These are phyloP conservation scores for Apodemus agrarius DNA, from an alignment of 2,797 vertebrate species.

Conservation along the genomic window DNA sequence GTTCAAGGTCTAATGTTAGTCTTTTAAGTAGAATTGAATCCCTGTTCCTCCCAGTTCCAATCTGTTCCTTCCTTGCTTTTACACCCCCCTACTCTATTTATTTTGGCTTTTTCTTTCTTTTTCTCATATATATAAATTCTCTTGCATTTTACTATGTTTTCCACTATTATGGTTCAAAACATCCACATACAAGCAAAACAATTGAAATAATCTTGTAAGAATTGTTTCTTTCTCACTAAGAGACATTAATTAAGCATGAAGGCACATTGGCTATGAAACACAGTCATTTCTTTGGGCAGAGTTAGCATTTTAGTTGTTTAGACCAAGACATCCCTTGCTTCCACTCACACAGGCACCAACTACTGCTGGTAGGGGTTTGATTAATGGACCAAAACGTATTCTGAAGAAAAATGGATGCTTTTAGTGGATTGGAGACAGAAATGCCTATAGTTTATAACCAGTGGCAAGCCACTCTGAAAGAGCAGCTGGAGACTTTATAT, in stretches of 20 bases:
- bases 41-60: neutral
- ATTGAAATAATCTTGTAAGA: neutral
- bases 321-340: conserved; percentile 41
- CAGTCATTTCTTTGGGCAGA: conserved; percentile 38
- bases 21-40: neutral
- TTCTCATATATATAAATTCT: neutral
- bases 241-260: conserved; percentile 6
- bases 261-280: neutral
- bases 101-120: neutral
- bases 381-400: conserved; percentile 76
- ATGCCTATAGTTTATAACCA: conserved; percentile 67
- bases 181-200: neutral
- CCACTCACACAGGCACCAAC: neutral
- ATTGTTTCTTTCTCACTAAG: neutral
- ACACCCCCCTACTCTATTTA: neutral
- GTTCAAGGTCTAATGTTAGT: neutral
- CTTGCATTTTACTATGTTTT: neutral
- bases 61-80: neutral
- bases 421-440: conserved; percentile 70
- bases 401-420: conserved; percentile 76
- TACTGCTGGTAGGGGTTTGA: conserved; percentile 69
- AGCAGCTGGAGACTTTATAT: conserved; percentile 74
- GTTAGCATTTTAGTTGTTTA: conserved; percentile 45
- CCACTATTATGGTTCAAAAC: neutral
- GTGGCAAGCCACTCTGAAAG: conserved; percentile 69